Evolutionary conservation across 2,797 vertebrate genomes (phyloP).

Genomic region (Onychomys leucogaster): DNA sequence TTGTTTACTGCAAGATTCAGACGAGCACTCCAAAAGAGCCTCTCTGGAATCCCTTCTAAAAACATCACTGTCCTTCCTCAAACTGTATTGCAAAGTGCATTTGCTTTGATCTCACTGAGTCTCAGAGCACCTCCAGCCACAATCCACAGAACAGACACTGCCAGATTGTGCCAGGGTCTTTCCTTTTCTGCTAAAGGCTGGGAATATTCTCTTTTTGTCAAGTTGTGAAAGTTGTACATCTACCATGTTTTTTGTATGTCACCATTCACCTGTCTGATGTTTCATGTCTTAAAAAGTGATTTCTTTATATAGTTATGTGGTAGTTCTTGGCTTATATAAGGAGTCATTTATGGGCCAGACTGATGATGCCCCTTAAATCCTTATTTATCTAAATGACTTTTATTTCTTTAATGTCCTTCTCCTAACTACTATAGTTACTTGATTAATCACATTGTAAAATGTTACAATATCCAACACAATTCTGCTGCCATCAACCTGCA

Average conservation of each 20-base stretch:
- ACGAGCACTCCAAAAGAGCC: neutral
- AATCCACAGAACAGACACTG: neutral
- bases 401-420: neutral
- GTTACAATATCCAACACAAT: neutral
- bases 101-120: neutral
- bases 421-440: neutral
- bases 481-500: neutral
- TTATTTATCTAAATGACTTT: slow-evolving; percentile 10
- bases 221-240: neutral
- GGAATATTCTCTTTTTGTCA: neutral
- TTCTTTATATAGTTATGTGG: neutral
- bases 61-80: neutral
- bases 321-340: neutral
- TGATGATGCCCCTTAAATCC: neutral
- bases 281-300: neutral
- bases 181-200: neutral
- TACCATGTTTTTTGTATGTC: neutral
- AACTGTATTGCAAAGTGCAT: neutral
- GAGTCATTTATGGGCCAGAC: neutral
- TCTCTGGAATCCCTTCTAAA: neutral
- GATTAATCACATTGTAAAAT: neutral
- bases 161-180: neutral
- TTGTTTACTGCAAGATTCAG: neutral
- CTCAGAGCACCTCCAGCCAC: neutral
- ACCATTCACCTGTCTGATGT: neutral